Base-by-base conservation (phyloP, 2,888 invertebrate species). In the Dasypogon diadema region DNA sequence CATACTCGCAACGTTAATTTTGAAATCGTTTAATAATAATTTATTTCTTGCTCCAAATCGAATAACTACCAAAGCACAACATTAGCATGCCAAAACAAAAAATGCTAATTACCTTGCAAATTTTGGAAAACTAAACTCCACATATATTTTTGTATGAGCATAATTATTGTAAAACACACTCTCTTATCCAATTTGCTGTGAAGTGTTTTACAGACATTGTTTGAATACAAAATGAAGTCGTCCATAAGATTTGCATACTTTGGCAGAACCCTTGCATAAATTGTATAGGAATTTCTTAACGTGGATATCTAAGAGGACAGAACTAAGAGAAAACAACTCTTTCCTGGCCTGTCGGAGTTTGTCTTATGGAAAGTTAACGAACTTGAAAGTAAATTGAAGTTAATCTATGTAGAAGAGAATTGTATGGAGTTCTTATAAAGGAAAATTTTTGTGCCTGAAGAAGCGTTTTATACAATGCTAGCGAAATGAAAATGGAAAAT, bases 151-250 rank as follows among this genome's bases (percentile, higher is more conserved):
- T 30, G 10, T 30, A 30, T 30, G 1, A 6, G 10, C 34, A 30
- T 10, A 6, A 6, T 6, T 6, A 65, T 65, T 65, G 48, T 65
- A 65, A 46, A 48, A 65, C 68, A 56, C 68, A 63, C 60, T 73
- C 60, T 73, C 73, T 73, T 76, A 74, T 74, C 68, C 74, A 68
- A 76, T 74, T 76, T 76, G 58, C 60, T 74, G 63, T 34, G 65
- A 18, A 73, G 68, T 73, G 73, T 76, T 76, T 76, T 65, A 54
- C 60, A 76, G 68, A 74, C 48, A 48, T 65, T 74, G 74, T 76
- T 76, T 76, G 76, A 76, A 76, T 74, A 74, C 56, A 22, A 76
- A 74, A 76, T 74, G 74, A 76, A 76, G 76, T 74, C 72, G 48
- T 76, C 34, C 60, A 51, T 37, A 58, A 55, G 54, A 76, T 76